These are phyloP conservation scores for Beris morrisii DNA, from an alignment of 2,888 invertebrate species.

Conservation along the genomic window DNA sequence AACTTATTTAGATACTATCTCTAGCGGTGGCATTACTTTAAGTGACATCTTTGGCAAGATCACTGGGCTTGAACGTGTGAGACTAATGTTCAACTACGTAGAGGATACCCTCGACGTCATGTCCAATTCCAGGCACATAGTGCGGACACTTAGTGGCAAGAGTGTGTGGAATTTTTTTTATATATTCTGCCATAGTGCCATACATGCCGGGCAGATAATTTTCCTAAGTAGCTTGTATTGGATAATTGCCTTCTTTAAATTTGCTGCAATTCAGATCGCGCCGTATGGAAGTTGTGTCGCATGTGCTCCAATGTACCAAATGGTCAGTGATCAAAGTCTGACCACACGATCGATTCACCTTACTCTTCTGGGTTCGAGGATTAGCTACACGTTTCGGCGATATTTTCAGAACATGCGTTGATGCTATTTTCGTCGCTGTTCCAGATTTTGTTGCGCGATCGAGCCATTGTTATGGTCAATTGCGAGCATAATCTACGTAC, in stretches of 20 bases:
- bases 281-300: not conserved
- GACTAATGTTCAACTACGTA: not conserved
- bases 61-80: conserved; percentile 12
- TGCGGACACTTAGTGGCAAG: too few species aligned
- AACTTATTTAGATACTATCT: conserved; percentile 13
- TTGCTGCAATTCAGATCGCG: conserved; percentile 30
- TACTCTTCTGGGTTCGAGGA: not conserved
- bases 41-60: conserved; percentile 21
- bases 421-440: too few species aligned
- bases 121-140: too few species aligned
- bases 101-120: not conserved
- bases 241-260: conserved; percentile 39
- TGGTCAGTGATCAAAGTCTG: not conserved
- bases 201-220: conserved; percentile 20
- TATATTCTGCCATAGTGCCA: not conserved
- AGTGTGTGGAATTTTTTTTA: not conserved
- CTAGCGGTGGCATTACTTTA: conserved; percentile 20
- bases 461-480: too few species aligned
- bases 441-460: too few species aligned
- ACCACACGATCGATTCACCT: not conserved
- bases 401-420: too few species aligned
- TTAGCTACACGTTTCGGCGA: not conserved
- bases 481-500: too few species aligned
- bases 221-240: conserved; percentile 39
- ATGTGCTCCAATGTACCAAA: not conserved